Evolutionary conservation across 2,113 vertebrate genomes (phyloP).

Genomic region (Poeciliopsis occidentalis): DNA sequence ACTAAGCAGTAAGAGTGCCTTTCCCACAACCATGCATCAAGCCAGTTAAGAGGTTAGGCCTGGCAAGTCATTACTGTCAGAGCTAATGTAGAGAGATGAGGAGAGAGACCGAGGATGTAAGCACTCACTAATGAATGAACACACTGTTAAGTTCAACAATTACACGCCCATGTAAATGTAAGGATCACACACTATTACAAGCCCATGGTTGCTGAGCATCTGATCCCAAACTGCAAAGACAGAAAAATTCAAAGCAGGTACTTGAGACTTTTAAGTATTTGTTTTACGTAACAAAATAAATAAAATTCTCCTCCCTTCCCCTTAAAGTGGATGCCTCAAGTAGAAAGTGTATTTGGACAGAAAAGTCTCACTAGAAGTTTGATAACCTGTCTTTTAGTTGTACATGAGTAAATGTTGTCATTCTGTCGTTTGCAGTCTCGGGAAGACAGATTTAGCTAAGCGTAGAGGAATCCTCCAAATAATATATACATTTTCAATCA

Average conservation of each 20-base stretch:
- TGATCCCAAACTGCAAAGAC: constrained; percentile 41
- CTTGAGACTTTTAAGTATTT: constrained; percentile 9
- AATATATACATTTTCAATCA: neutral
- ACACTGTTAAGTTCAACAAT: constrained; percentile 76
- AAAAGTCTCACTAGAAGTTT: constrained; percentile 28
- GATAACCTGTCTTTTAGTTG: constrained; percentile 22
- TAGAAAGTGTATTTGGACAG: constrained; percentile 21
- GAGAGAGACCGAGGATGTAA: constrained; percentile 68
- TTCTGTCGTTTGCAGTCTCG: neutral
- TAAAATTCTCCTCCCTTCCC: neutral
- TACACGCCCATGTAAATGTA: constrained; percentile 76
- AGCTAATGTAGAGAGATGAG: constrained; percentile 80
- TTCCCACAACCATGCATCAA: constrained; percentile 73
- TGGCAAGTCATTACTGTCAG: constrained; percentile 77
- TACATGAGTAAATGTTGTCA: neutral
- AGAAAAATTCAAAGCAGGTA: constrained; percentile 35
- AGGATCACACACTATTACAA: constrained; percentile 72
- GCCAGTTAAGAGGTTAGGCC: constrained; percentile 75
- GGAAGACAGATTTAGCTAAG: too few species aligned
- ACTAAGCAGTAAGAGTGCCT: constrained; percentile 55
- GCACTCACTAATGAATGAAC: constrained; percentile 75
- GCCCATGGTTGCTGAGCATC: constrained; percentile 42
- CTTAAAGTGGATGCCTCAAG: constrained; percentile 13
- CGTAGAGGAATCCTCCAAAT: too few species aligned
- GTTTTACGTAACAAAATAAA: constrained; percentile 27